Conservation (phyloP, 1,140 invertebrate genomes). For the Proales similis region DNA sequence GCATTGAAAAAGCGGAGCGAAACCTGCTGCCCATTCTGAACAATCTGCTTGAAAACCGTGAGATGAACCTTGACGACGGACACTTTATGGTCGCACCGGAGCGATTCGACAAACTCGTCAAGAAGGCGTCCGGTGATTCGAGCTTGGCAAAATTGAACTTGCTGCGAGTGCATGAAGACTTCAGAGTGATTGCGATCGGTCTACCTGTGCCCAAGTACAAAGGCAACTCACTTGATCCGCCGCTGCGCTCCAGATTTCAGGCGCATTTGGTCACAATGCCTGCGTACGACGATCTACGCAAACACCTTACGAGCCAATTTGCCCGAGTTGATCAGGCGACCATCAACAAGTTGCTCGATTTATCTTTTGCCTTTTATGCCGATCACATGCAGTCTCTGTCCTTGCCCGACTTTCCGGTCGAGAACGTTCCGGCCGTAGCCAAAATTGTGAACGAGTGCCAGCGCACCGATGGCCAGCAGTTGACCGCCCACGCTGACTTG, state of each 20-base stretch:
- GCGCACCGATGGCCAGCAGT: constrained; percentile 34
- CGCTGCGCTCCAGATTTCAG: constrained; percentile 86
- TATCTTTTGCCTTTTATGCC: constrained; percentile 67
- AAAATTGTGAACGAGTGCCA: constrained; percentile 63
- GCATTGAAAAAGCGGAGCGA: constrained; percentile 91
- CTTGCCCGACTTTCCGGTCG: constrained; percentile 81
- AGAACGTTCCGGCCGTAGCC: constrained; percentile 65
- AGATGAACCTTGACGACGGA: constrained; percentile 96
- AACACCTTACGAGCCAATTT: background rate
- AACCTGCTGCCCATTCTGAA: constrained; percentile 95
- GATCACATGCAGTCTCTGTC: constrained; percentile 62
- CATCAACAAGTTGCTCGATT: constrained; percentile 61
- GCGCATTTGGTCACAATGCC: constrained; percentile 66
- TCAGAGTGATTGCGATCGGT: constrained; percentile 81
- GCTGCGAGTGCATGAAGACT: constrained; percentile 70
- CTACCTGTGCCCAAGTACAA: constrained; percentile 68
- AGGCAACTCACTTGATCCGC: constrained; percentile 89
- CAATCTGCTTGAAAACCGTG: constrained; percentile 92
- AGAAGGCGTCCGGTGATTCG: constrained; percentile 43
- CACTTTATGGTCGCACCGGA: constrained; percentile 76
- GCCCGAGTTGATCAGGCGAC: background rate
- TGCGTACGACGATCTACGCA: constrained; percentile 47
- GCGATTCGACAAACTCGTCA: constrained; percentile 74
- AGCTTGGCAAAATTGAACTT: constrained; percentile 77
- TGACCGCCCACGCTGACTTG: constrained; percentile 64